Base-by-base conservation (phyloP, 2,797 vertebrate species). In the Myotis pilosus region DNA sequence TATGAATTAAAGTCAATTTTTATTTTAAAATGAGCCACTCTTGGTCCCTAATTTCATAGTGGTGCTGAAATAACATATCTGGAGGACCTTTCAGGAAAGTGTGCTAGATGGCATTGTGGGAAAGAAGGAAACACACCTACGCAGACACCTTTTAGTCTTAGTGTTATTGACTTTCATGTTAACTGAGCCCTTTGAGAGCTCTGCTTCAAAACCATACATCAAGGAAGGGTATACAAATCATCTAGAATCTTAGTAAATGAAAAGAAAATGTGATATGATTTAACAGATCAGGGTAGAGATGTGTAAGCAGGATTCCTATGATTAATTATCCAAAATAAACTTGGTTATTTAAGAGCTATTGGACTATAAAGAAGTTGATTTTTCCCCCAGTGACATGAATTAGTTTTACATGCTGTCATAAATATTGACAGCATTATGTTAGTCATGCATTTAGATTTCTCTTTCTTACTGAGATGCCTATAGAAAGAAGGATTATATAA, bases 211-310 rank as follows among this genome's bases (percentile, higher is more conserved):
- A 78, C 28, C 57, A 89, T 81, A 97, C 98, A 95, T 96, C 93
- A 94, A 92, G 96, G 95, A 95, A 97, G 93, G 71, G 80, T 96
- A 96, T 90, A 96, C 96, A 98, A 96, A 97, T 97, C 94, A 98
- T 96, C 89, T 93, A 95, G 92, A 95, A 86, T 96, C 95, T 97
- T 95, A 95, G 22, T 92, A 97, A 97, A 76, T 94, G 93, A 94
- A 97, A 94, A 96, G 92, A 96, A 96, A 74, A 92, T 90, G 74
- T 89, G 89, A 93, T 95, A 91, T 96, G 84, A 96, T 97, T 97
- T 97, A 97, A 97, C 96, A 94, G 87, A 95, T 94, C 64, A 83
- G 47, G 2, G 66, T 93, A 91, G 82, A 80, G 93, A 92, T 97
- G 96, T 96, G 85, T 69, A 93, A 84, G 95, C 97, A 96, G 94